phyloP scores from a whole-genome alignment of 2,797 vertebrate genomes.

The Semotilus atromaculatus region DNA sequence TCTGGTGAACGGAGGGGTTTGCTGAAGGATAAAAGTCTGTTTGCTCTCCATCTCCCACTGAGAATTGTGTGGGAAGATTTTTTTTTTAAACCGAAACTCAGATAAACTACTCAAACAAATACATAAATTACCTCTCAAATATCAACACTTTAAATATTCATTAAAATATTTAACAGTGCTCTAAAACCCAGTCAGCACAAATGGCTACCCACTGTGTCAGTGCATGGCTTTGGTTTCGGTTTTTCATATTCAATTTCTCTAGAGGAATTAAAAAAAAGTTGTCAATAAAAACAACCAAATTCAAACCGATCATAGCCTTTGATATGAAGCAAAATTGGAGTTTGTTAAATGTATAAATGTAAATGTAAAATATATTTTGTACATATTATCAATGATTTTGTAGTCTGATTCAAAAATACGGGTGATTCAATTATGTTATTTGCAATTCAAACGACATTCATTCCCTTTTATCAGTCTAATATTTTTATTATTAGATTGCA shows the following conservation, averaged over 20 bases:
- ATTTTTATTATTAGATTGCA: neutral
- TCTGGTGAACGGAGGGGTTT: constrained; percentile 45
- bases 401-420: neutral
- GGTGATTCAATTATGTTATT: neutral
- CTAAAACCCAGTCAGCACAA: neutral
- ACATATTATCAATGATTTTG: neutral
- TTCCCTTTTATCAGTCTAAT: neutral
- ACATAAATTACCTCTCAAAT: constrained; percentile 22
- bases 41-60: constrained; percentile 45
- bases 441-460: neutral
- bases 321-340: neutral
- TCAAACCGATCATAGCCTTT: neutral
- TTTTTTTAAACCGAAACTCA: neutral
- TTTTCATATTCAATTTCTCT: neutral
- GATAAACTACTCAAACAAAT: constrained; percentile 29
- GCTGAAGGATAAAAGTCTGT: constrained; percentile 52
- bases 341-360: neutral
- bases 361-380: neutral
- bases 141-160: constrained; percentile 11
- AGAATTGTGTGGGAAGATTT: constrained; percentile 30
- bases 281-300: neutral
- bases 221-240: neutral
- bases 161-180: constrained; percentile 11
- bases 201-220: neutral
- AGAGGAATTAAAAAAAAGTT: neutral